Evolutionary conservation across 53 echinoderm and acorn worm genomes (phyloP), one percentile per base, ranked within the genome.

Genomic region (Luidia sarsii): DNA sequence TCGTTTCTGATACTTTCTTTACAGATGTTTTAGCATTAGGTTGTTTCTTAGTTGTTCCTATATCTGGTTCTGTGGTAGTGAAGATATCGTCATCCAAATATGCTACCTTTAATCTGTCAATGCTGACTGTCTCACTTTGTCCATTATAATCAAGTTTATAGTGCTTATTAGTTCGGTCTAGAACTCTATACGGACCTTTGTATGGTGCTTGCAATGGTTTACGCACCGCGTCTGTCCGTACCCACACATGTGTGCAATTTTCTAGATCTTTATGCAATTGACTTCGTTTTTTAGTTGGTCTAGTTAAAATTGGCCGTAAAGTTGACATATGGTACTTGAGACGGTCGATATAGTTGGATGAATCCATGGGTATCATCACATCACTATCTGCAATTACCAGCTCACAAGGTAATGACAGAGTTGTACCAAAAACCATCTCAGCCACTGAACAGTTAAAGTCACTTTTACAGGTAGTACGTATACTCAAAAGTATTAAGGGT

Each of bases 371-470:
- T n/a, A n/a, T n/a, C n/a, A n/a, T n/a, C n/a, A n/a, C n/a, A n/a
- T n/a, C n/a, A n/a, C n/a, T n/a, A n/a, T n/a, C n/a, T n/a, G n/a
- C n/a, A n/a, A n/a, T n/a, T n/a, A n/a, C n/a, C n/a, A n/a, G n/a
- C n/a, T n/a, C n/a, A n/a, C n/a, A n/a, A n/a, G n/a, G 89, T 7
- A 89, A 43, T 7, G 62, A 38, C 8, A 88, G 27, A 0, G 89
- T 84, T 23, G 89, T 84, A 2, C 89, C 84, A 35, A 54, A 89
- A 4, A 89, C 84, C 66, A 89, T 33, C 39, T 89, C 89, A 53
- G 89, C 89, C 0, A 79, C 52, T 36, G 67, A 66, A 36, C 87
- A 81, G 2, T 39, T 37, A 3, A 87, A 29, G 50, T 87, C 72
- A 35, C 33, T 51, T 45, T 89, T 80, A 22, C 79, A 22, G 35